Base-by-base conservation (phyloP, 2,113 vertebrate genomes). In the Oophaga pumilio region DNA sequence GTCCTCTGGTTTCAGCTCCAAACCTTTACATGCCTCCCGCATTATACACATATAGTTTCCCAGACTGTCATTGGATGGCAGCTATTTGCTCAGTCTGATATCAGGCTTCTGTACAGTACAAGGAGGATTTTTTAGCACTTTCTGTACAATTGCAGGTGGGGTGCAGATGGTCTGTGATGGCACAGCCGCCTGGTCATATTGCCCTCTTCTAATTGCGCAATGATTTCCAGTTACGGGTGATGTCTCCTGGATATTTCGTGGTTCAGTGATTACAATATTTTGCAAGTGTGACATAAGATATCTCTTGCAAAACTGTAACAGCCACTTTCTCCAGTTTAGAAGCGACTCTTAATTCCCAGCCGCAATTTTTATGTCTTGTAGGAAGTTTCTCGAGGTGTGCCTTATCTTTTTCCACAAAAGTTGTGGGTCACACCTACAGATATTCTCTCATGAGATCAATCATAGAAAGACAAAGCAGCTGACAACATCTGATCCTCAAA, bases 371-470 rank as follows among this genome's bases (percentile, higher is more conserved):
- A 13, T 6, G 7, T 83, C 79, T 49, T 28, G 43, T 13, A 49
- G 13, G 18, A 28, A 1, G 4, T 20, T 82, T 24, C 24, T n/a
- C 1, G 82, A 17, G 26, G 10, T 43, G 64, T 74, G 83, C 83
- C n/a, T 85, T 85, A 85, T 85, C 83, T 73, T 18, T 33, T 22
- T 8, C 24, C 24, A 28, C 66, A 24, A 26, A 49, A 11, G 17
- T 43, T 43, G 43, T 18, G 69, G 15, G 13, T 49, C 4, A 4
- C 1, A 53, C 60, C 22, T 6, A 4, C 26, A 64, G 81, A 13
- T 68, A 52, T 68, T 2, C 14, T 20, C 69, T 28, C 24, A 57
- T 85, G 33, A 49, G 59, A 82, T 82, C 79, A 62, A 82, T 82
- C 79, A 82, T 18, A n/a, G 18, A n/a, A 24, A 74, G 50, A 59